phyloP scores from a whole-genome alignment of 2,888 invertebrate genomes.

The Tipula vernalis region DNA sequence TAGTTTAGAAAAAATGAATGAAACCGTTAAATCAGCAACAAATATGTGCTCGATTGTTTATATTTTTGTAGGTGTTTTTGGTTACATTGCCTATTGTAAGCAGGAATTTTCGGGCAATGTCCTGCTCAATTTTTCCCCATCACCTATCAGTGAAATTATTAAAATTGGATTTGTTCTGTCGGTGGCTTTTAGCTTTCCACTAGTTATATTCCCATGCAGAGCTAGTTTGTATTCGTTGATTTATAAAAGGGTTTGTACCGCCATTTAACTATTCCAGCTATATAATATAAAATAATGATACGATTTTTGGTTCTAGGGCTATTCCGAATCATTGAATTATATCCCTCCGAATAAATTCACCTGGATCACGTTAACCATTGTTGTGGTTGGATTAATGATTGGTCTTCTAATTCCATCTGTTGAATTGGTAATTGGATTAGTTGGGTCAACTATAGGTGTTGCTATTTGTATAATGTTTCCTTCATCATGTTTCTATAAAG shows the following conservation, averaged over 20 bases:
- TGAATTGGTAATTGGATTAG: slow-evolving; percentile 84
- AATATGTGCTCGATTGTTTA: slow-evolving; percentile 86
- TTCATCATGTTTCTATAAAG: slow-evolving; percentile 73
- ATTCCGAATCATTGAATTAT: slow-evolving; percentile 48
- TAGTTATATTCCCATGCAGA: slow-evolving; percentile 92
- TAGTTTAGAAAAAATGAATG: slow-evolving; percentile 78
- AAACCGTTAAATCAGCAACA: slow-evolving; percentile 76
- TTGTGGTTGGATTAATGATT: slow-evolving; percentile 59
- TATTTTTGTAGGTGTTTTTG: slow-evolving; percentile 83
- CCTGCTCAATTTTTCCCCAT: slow-evolving; percentile 71
- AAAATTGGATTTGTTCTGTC: slow-evolving; percentile 92
- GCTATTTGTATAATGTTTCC: slow-evolving; percentile 89
- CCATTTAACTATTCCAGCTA: background rate
- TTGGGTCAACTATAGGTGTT: slow-evolving; percentile 92
- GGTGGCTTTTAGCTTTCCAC: slow-evolving; percentile 90
- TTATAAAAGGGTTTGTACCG: slow-evolving; percentile 57
- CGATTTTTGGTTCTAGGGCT: background rate
- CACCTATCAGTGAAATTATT: slow-evolving; percentile 73
- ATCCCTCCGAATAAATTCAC: slow-evolving; percentile 80
- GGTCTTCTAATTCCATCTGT: slow-evolving; percentile 87
- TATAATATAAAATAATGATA: slow-evolving; percentile 7
- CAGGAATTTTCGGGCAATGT: slow-evolving; percentile 78
- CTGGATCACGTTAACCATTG: slow-evolving; percentile 66
- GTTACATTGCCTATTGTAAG: slow-evolving; percentile 73
- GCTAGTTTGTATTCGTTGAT: slow-evolving; percentile 86